These are phyloP conservation scores for Aegypius monachus DNA, from an alignment of 2,113 vertebrate species.

Conservation along the genomic window DNA sequence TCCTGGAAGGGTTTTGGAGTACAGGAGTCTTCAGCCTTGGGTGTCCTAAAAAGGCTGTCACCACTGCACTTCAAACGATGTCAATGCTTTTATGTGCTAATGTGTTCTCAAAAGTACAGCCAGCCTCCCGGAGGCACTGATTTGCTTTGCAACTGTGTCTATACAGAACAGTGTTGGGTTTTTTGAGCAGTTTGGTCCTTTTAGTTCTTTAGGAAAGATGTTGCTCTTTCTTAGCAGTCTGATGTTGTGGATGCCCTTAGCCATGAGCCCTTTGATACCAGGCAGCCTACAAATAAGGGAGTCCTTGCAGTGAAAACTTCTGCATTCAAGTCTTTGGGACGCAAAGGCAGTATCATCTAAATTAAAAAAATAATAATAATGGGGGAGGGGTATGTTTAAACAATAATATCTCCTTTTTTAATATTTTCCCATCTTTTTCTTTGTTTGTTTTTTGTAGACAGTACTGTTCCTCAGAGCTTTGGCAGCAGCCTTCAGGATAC, in stretches of 20 bases:
- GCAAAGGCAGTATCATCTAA: not conserved
- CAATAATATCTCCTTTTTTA: not conserved
- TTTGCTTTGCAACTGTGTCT: not conserved
- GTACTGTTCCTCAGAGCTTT: not conserved
- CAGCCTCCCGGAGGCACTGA: not conserved
- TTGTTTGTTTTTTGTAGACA: not conserved
- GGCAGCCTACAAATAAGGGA: not conserved
- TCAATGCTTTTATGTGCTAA: not conserved
- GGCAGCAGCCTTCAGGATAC: not conserved
- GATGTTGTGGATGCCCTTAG: not conserved
- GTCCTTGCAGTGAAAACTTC: not conserved
- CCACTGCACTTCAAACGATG: not conserved
- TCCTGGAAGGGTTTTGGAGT: not conserved
- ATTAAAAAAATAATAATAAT: not conserved
- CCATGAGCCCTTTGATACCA: not conserved
- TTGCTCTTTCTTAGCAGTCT: not conserved
- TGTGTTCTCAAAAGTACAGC: not conserved
- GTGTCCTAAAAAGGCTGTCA: not conserved
- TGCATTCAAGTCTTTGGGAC: not conserved
- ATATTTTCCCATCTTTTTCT: not conserved
- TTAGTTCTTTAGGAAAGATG: not conserved
- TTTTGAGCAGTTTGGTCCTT: not conserved
- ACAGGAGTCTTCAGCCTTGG: not conserved
- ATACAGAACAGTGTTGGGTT: accelerated
- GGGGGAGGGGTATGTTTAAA: not conserved